Conservation (phyloP, 1,140 invertebrate species). For the Dufourea novaeangliae region DNA sequence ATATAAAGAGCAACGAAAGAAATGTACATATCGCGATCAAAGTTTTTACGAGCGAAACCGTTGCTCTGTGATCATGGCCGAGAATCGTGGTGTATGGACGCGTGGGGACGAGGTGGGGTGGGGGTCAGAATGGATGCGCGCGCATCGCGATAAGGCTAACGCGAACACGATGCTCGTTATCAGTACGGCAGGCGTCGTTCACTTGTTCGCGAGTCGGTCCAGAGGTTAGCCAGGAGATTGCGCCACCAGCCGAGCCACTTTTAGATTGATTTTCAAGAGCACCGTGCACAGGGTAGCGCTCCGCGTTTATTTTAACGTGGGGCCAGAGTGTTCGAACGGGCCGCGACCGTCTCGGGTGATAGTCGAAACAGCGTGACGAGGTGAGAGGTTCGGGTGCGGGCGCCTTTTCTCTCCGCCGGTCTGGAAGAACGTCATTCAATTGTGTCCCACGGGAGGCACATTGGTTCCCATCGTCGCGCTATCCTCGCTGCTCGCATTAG, state of each 20-base stretch:
- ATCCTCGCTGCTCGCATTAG: conserved; percentile 26
- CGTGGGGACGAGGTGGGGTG: neutral
- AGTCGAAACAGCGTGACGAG: conserved; percentile 63
- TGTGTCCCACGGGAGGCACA: conserved; percentile 53
- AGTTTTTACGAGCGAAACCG: conserved; percentile 22
- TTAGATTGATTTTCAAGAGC: conserved; percentile 81
- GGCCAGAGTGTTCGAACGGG: conserved; percentile 66
- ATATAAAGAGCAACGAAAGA: neutral
- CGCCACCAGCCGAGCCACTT: conserved; percentile 75
- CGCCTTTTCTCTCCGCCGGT: conserved; percentile 67
- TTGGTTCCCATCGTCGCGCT: conserved; percentile 7
- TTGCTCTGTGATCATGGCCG: conserved; percentile 26
- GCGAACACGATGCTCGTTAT: conserved; percentile 55
- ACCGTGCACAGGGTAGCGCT: conserved; percentile 72
- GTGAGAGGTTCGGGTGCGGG: conserved; percentile 72
- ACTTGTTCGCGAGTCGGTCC: conserved; percentile 62
- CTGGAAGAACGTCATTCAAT: conserved; percentile 54
- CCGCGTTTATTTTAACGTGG: conserved; percentile 80
- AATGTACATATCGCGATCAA: neutral
- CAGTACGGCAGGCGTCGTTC: conserved; percentile 57
- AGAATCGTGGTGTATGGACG: neutral
- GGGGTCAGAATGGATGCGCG: conserved; percentile 43
- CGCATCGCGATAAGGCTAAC: conserved; percentile 60
- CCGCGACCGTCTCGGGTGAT: conserved; percentile 64
- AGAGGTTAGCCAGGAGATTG: conserved; percentile 67